Percentiles rank a stretch among this genome's conserved stretches.
These are phyloP conservation scores for Asobara japonica DNA, from an alignment of 1,140 invertebrate species.

Conservation along the genomic window DNA sequence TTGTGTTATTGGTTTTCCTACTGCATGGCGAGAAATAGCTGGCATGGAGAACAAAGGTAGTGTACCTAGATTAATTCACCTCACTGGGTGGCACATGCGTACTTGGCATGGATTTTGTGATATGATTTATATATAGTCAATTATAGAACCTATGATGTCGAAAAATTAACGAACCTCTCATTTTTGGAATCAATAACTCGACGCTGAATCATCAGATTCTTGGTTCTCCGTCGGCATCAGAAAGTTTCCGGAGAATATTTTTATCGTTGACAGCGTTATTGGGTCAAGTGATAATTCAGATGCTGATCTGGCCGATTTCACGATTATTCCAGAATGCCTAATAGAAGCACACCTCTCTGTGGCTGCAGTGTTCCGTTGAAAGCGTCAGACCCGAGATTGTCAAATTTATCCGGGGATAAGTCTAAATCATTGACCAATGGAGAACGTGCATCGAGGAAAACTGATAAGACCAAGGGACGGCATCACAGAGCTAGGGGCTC, in stretches of 20 bases:
- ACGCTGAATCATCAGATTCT: not conserved
- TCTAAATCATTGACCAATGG: slow-evolving; percentile 48
- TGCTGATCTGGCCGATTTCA: not conserved
- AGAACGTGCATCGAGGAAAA: slow-evolving; percentile 46
- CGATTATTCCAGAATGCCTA: slow-evolving; percentile 59
- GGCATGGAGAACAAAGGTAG: not conserved
- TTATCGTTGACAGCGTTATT: too few relatives aligned
- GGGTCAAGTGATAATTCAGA: not conserved
- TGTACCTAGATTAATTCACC: not conserved
- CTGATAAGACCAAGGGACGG: slow-evolving; percentile 36
- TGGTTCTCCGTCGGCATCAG: too few relatives aligned
- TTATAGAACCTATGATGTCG: not conserved
- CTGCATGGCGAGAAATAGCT: not conserved
- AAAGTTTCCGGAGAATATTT: too few relatives aligned
- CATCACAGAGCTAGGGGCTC: slow-evolving; percentile 33
- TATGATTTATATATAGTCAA: not conserved
- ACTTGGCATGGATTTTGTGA: not conserved
- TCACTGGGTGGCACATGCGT: not conserved
- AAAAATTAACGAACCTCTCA: not conserved
- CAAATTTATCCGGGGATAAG: slow-evolving; percentile 39
- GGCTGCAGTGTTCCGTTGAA: slow-evolving; percentile 53
- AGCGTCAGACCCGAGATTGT: slow-evolving; percentile 44
- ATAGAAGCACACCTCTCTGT: slow-evolving; percentile 54
- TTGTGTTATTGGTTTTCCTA: not conserved
- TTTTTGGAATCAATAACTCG: not conserved